Evolutionary conservation across 2,888 invertebrate genomes (phyloP).

Genomic region (Dendrolimus pini): DNA sequence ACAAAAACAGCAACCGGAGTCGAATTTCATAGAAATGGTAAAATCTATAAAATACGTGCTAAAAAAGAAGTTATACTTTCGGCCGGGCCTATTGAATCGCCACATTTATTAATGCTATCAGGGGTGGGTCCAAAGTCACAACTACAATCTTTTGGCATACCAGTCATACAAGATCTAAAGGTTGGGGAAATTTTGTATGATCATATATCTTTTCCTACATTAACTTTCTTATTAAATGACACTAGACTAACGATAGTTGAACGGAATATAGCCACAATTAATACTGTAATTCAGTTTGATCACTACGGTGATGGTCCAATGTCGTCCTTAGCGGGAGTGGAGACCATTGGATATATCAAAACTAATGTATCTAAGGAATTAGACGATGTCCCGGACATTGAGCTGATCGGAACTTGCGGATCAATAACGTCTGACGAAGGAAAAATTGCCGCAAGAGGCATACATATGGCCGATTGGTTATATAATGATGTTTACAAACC

Average conservation of each 20-base stretch:
- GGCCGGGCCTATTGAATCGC: conserved; percentile 87
- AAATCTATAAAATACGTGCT: conserved; percentile 61
- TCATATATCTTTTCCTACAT: conserved; percentile 78
- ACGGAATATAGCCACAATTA: conserved; percentile 37
- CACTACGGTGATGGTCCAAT: conserved; percentile 70
- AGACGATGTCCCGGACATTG: conserved; percentile 79
- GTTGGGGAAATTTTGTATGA: conserved; percentile 83
- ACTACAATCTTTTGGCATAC: conserved; percentile 73
- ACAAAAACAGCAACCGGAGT: conserved; percentile 61
- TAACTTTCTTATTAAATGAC: conserved; percentile 71
- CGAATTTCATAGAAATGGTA: conserved; percentile 46
- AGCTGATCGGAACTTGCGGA: conserved; percentile 76
- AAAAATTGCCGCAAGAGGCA: conserved; percentile 48
- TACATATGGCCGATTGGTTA: conserved; percentile 52
- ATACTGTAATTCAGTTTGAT: conserved; percentile 46
- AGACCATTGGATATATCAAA: conserved; percentile 77
- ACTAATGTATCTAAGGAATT: conserved; percentile 72
- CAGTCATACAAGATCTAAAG: conserved; percentile 76
- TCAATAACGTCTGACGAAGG: conserved; percentile 77
- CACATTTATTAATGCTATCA: conserved; percentile 83
- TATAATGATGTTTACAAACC: conserved; percentile 57
- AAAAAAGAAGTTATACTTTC: conserved; percentile 77
- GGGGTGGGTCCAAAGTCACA: conserved; percentile 81
- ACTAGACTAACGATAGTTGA: conserved; percentile 45
- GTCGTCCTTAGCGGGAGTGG: conserved; percentile 72